Conservation (phyloP, 1,140 invertebrate species). For the Drosophila micromelanica region DNA sequence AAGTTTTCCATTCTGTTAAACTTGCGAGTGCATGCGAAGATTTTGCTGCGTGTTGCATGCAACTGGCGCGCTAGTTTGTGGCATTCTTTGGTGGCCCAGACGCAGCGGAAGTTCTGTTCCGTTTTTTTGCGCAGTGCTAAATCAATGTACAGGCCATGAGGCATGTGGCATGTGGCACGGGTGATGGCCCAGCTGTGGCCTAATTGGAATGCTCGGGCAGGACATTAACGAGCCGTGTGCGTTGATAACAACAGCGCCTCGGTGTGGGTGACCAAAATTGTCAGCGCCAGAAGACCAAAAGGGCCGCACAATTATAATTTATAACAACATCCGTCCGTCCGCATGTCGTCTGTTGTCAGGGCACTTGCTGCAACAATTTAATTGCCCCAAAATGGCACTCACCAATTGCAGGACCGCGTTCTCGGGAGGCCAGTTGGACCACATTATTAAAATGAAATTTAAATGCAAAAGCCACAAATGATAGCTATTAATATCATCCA, state of each 20-base stretch:
- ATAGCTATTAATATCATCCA: constrained; percentile 74
- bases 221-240: constrained; percentile 61
- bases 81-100: constrained; percentile 41
- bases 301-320: constrained; percentile 71
- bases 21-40: constrained; percentile 40
- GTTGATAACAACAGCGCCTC: constrained; percentile 37
- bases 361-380: constrained; percentile 74
- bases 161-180: constrained; percentile 1
- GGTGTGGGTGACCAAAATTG: constrained; percentile 19
- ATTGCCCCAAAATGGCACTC: constrained; percentile 64
- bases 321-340: constrained; percentile 61
- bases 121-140: constrained; percentile 55
- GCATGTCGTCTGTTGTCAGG: constrained; percentile 32
- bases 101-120: constrained; percentile 52
- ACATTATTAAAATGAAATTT: constrained; percentile 75
- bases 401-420: neutral
- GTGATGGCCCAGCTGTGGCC: constrained; percentile 11
- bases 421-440: constrained; percentile 10
- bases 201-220: constrained; percentile 65
- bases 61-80: constrained; percentile 55
- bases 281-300: constrained; percentile 8
- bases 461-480: constrained; percentile 61
- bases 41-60: constrained; percentile 41
- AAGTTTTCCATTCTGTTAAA: constrained; percentile 25
- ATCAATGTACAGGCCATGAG: constrained; percentile 54